Base-by-base conservation (phyloP, 2,797 vertebrate genomes). In the Eptatretus atami region DNA sequence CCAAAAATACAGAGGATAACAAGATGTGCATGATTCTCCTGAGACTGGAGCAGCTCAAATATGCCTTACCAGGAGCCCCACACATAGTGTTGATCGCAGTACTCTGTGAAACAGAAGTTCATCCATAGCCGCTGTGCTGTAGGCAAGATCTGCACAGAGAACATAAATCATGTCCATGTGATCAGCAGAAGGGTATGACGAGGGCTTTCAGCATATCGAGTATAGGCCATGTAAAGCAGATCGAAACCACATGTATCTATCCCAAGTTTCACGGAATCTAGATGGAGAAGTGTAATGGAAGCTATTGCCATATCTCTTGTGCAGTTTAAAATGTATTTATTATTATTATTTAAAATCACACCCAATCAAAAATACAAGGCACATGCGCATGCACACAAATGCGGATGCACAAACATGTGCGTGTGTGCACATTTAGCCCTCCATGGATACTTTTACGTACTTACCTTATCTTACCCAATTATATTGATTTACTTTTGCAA, bases 11-110 rank as follows among this genome's bases (percentile, higher is more conserved):
- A 44, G 31, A 44, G 4, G 31, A 44, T 44, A 44, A 44, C 6
- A 44, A 44, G 4, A 8, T 44, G 4, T 44, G 6, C 9, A 13
- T 2, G 1, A 52, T 31, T 63, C 13, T 64, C 52, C 5, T 61
- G 66, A 14, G 65, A 19, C 63, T 44, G 19, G 61, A 53, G 57
- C 1, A 68, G 10, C 15, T 12, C 67, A 55, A 2, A 67, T 19
- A 44, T 44, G 31, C 31, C 63, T 73, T 79, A 98, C 92, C 92
- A 73, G 92, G 92, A 65, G 92, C 90, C 67, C 92, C 87, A 73
- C 90, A 98, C 53, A 96, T 85, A 0, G 92, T 98, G 72, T 98
- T 98, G 73, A 98, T 98, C 70, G 92, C 87, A 24, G 90, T 96
- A 44, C 87, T 94, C 74, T 95, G 92, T 64, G 90, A 98, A 52